Base-by-base conservation (phyloP, 2,888 invertebrate genomes). In the Ganaspis brasiliensis region DNA sequence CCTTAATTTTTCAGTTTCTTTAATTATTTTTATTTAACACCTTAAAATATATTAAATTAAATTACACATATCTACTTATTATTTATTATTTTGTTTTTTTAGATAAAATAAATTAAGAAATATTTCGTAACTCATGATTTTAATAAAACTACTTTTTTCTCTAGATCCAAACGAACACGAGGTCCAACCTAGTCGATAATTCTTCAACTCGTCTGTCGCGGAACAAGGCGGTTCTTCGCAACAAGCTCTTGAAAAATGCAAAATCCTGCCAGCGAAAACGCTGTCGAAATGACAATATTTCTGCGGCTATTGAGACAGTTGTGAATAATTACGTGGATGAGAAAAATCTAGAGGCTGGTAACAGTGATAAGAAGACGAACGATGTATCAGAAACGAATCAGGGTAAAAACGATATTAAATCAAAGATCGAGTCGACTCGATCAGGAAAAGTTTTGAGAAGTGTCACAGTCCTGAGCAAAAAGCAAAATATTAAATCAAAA, bases 211-310 rank as follows among this genome's bases (percentile, higher is more conserved):
- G 82, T 6, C 74, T 86, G n/a, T 79, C 85, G 21, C 80, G 82
- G 31, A 89, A 86, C 77, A 91, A 91, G 74, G 88, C 89, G 0
- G 89, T 82, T n/a, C 77, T 91, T 37, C 86, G 89, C 72, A 91
- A 91, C 78, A 89, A 91, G 72, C 76, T 91, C 49, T 78, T 91
- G 78, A 90, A 91, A 78, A 90, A 91, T 76, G 91, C 91, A 26
- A 91, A 91, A 73, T 90, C 89, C 67, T 87, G 88, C 55, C 90
- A 91, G 40, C 86, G 90, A 1, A 88, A 90, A 72, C 88, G 89
- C 1, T 88, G 87, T 72, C 81, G 89, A 10, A 84, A 84, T 63
- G 89, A 89, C 76, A 89, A 89, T 74, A 87, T 89, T 45, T 84
- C 87, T 1, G 89, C 89, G 8, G 84, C 87, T 21, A 89, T 89